Conservation (phyloP, 2,113 vertebrate species). For the Halcyon malimbica region DNA sequence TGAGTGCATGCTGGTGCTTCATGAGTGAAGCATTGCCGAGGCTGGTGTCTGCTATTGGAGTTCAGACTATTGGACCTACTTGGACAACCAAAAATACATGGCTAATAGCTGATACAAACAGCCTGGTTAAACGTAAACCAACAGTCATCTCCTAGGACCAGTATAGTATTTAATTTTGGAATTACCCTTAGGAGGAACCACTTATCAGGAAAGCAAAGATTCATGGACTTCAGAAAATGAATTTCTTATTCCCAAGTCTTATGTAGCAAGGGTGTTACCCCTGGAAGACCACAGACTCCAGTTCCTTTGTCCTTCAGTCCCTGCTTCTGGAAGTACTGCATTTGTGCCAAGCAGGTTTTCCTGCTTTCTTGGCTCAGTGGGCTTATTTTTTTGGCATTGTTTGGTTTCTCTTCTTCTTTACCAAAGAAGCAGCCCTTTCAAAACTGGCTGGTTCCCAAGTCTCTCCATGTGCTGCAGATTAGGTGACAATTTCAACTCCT, state of each 20-base stretch:
- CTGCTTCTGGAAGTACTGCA: not conserved
- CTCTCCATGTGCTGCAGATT: not conserved
- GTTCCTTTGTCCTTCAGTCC: not conserved
- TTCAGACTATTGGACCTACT: not conserved
- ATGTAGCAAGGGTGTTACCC: not conserved
- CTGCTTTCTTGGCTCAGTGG: not conserved
- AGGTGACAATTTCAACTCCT: not conserved
- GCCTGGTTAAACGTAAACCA: not conserved
- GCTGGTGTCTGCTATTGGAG: not conserved
- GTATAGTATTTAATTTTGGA: not conserved
- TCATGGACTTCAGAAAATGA: not conserved
- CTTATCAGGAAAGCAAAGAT: not conserved
- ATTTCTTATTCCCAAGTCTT: not conserved
- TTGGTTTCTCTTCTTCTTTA: not conserved
- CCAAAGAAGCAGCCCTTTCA: not conserved
- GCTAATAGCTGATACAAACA: not conserved
- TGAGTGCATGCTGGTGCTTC: not conserved
- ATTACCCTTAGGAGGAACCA: not conserved
- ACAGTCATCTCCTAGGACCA: not conserved
- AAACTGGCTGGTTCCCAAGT: not conserved
- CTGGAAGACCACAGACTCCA: not conserved
- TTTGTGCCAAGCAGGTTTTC: not conserved
- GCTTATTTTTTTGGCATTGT: not conserved
- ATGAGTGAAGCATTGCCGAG: not conserved
- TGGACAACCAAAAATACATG: not conserved